Base-by-base conservation (phyloP, 2,888 invertebrate genomes). In the Nephrocerus scutellatus region DNA sequence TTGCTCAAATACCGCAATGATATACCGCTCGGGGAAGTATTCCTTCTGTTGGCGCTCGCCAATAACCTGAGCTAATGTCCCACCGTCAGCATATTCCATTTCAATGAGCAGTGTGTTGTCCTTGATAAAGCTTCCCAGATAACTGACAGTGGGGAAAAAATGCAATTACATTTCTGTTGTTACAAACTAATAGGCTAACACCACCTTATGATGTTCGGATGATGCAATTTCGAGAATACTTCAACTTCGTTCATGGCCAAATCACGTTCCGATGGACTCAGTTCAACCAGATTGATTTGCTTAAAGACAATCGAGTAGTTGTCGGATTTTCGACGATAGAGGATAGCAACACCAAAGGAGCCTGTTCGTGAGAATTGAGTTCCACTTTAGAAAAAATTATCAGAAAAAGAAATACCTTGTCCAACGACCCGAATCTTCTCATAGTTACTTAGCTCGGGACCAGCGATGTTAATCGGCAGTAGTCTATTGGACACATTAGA, bases 31-130 rank as follows among this genome's bases (percentile, higher is more conserved):
- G 3, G 75, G 72, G 37, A 84, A 65, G 6, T 72, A 59, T 8
- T 60, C 56, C 59, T 56, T 59, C 6, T 51, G 47, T 21, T 72
- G 68, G 18, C 74, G 71, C 26, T 71, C 68, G 18, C 73, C 63
- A 26, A 84, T 71, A 46, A 75, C 73, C 53, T 82, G 80, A 0
- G 80, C 74, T 43, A 84, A 60, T 4, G 80, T 84, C 8, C 83
- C 84, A 13, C 80, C 80, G 59, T 84, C 81, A 4, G 83, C 84
- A 59, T 82, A 85, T 57, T 84, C 84, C 82, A 84, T 84, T 63
- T 84, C 81, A 45, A 84, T 84, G 60, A 81, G 74, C 16, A 84
- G 62, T 4, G 76, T 72, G 8, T 80, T 80, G 50, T 82, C 80
- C 52, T 76, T 75, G 55, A 82, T 80, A 57, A 82, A 83, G 55